A percentile compares a stretch with the other conserved stretches of the same genome.
Evolutionary conservation across 2,113 vertebrate species (phyloP).

Genomic region (Cyprinodon tularosa): DNA sequence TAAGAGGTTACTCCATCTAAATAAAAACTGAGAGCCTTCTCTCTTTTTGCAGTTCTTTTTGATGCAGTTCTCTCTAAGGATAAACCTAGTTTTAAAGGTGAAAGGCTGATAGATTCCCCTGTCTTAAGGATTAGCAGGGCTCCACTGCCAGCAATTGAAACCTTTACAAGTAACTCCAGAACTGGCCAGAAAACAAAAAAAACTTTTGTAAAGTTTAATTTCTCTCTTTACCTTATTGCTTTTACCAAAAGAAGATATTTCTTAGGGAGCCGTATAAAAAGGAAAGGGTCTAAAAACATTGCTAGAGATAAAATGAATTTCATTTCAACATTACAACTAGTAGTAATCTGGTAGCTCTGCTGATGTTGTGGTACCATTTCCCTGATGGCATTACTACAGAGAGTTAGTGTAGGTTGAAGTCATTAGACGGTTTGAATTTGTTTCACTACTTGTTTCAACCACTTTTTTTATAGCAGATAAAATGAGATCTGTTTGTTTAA

Average conservation of each 20-base stretch:
- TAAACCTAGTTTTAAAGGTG: constrained; percentile 26
- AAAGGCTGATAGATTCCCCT: constrained; percentile 20
- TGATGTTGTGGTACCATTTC: no score
- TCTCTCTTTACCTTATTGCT: neutral
- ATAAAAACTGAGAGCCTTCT: constrained; percentile 26
- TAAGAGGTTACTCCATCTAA: constrained; percentile 33
- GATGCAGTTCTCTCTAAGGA: neutral
- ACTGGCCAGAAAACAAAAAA: constrained; percentile 22
- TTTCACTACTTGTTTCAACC: neutral
- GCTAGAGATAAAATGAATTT: neutral
- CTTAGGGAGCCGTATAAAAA: neutral
- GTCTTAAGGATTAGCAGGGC: constrained; percentile 28
- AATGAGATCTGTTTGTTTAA: neutral
- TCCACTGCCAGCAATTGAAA: constrained; percentile 22
- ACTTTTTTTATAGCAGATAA: neutral
- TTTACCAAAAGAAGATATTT: neutral
- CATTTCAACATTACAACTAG: neutral
- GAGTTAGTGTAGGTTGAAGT: neutral
- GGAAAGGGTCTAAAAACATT: neutral
- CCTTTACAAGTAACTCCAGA: constrained; percentile 48
- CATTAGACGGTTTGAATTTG: neutral
- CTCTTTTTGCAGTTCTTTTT: neutral
- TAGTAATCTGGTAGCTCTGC: no score
- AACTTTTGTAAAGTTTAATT: constrained; percentile 3
- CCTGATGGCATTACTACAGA: neutral